Conservation (phyloP, 2,113 vertebrate genomes). For the Ailuropoda melanoleuca region DNA sequence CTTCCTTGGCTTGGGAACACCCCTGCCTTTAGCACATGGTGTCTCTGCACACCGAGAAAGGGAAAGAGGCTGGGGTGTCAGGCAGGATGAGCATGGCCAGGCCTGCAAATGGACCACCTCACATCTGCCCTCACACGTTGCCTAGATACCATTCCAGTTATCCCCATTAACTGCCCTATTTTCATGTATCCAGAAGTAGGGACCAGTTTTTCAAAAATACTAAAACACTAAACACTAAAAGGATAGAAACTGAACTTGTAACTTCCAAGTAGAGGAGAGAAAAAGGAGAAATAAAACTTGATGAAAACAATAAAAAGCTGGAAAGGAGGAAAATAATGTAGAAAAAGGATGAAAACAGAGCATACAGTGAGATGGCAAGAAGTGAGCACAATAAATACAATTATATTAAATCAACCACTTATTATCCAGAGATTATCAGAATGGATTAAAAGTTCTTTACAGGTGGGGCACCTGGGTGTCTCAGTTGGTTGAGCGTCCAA, state of each 20-base stretch:
- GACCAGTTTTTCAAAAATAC: not conserved
- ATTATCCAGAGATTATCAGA: not conserved
- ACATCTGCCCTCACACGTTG: not conserved
- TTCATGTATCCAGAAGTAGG: not conserved
- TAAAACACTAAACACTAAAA: not conserved
- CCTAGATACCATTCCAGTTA: fast-evolving
- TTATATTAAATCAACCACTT: not conserved
- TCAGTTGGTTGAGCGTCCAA: not conserved
- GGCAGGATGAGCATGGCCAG: fast-evolving
- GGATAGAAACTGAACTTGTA: not conserved
- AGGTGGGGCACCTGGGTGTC: not conserved
- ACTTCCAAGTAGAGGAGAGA: not conserved
- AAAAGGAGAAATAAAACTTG: not conserved
- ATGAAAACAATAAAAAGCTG: not conserved
- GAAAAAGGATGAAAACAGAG: not conserved
- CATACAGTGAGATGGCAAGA: not conserved
- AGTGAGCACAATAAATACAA: not conserved
- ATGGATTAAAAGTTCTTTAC: not conserved
- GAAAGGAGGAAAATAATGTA: not conserved
- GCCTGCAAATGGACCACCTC: not conserved
- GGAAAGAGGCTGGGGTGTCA: not conserved
- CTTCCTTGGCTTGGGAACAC: not conserved
- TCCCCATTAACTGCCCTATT: not conserved
- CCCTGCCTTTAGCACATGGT: not conserved
- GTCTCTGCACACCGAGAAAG: too few species aligned